Evolutionary conservation across 2,797 vertebrate species (phyloP), one percentile per base, ranked within the genome.

Genomic region (Catamblyrhynchus diadema): DNA sequence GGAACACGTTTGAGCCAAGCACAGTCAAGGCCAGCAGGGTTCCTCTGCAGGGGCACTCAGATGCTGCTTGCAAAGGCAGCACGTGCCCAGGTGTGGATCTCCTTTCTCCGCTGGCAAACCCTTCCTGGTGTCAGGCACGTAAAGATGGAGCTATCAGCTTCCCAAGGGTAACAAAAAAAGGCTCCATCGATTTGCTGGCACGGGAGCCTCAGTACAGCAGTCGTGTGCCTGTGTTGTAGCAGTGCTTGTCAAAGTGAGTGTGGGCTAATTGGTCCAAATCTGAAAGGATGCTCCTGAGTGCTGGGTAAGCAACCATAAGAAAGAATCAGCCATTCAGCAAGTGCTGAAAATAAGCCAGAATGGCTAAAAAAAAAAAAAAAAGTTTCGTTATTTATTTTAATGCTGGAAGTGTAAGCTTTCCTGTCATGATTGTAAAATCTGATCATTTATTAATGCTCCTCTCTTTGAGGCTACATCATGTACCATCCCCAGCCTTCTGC

Each of bases 341-440:
- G 37, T 83, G 92, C 94, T 96, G 97, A 97, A 96, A 97, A 96
- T 94, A 92, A 83, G 89, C 94, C 96, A 95, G 95, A 95, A 95
- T 92, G 87, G 73, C 82, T 84, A 57, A 88, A 83, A 90, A 81
- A 3, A 82, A 57, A 88, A 83, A 90, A 81, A 3, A 82, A 45
- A 78, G 90, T 96, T 97, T 96, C 81, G 95, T 97, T 97, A 97
- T 98, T 97, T 98, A 97, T 97, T 97, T 97, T 97, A 96, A 91
- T 95, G 96, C 95, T 95, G 91, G 90, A 96, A 97, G 75, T 90
- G 79, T 96, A 97, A 97, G 96, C 92, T 97, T 96, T 96, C 84
- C 97, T 97, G 97, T 97, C 97, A 91, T 71, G 95, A 97, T 96
- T 47, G 14, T 95, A 96, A 97, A 96, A 96, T 95, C 95, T 94